Evolutionary conservation across 2,888 invertebrate species (phyloP).

Genomic region (Podabrus alpinus): DNA sequence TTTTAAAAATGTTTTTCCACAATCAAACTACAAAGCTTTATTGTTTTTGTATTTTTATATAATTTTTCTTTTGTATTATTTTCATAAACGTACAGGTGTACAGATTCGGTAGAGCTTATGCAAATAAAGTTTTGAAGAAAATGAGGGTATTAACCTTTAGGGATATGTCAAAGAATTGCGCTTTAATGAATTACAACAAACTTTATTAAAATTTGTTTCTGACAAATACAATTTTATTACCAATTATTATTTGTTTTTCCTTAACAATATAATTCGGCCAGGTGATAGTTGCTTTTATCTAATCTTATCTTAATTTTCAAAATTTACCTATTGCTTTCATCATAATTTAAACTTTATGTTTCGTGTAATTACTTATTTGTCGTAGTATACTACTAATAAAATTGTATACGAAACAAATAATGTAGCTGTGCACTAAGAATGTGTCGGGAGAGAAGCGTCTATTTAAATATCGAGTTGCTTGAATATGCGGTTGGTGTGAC

Average conservation of each 20-base stretch:
- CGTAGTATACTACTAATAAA: not conserved
- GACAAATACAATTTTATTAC: not conserved
- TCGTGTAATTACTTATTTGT: not conserved
- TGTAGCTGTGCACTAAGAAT: not conserved
- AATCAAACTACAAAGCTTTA: not conserved
- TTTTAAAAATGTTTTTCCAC: not conserved
- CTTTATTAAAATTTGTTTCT: not conserved
- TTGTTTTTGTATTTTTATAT: not conserved
- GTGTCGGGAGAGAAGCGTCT: slow-evolving; percentile 11
- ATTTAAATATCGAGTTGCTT: slow-evolving; percentile 26
- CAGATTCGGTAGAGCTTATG: not conserved
- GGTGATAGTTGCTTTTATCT: not conserved
- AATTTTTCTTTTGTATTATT: not conserved
- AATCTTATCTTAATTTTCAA: not conserved
- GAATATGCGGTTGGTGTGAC: slow-evolving; percentile 17
- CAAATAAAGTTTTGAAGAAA: not conserved
- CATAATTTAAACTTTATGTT: not conserved
- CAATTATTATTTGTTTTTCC: not conserved
- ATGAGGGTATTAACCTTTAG: not conserved
- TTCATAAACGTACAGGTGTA: not conserved
- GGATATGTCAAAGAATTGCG: not conserved
- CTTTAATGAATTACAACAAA: not conserved
- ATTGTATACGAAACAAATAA: not conserved
- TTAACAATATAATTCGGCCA: not conserved
- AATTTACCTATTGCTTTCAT: not conserved